Evolutionary conservation across 2,888 invertebrate species (phyloP), one percentile per base, ranked within the genome.

Genomic region (Melieria omissa): DNA sequence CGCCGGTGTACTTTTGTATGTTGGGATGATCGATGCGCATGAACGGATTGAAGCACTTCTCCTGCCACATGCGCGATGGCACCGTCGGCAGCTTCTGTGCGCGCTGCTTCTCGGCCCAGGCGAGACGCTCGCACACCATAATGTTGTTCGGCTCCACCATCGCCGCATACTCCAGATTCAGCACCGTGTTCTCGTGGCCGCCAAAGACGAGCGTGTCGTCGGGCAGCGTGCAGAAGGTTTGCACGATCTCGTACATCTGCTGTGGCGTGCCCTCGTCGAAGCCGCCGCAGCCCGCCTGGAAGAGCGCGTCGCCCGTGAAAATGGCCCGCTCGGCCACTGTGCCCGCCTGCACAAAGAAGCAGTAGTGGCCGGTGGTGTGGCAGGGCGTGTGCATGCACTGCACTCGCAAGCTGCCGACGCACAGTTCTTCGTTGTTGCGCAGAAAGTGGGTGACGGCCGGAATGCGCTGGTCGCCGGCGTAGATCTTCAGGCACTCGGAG

Each of bases 301-400:
- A 98, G 71, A 98, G 88, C 1, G 98, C 98, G 84, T 99, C 98
- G 63, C 98, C 97, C 80, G 97, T 98, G 84, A 98, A 98, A 5
- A 98, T 96, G 66, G 91, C 93, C 7, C 66, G 42, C 8, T 55
- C 58, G 5, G 44, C 64, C 92, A 88, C 29, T 88, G 86, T 71
- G 78, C 86, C 47, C 89, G 89, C 82, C 12, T 90, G 89, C 2
- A 97, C 89, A 85, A 90, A 94, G 86, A 96, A 98, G 86, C 98
- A 98, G 78, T 98, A 93, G 82, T 98, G 97, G 0, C 97, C 97
- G 4, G 90, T 88, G 0, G 98, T 98, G 81, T 98, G 98, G 83
- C 98, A 98, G 0, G 98, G 98, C 4, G 98, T 98, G 78, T 90
- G 92, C 54, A 97, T 87, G 84, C 96, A 96, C 74, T 90, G 88